These are phyloP conservation scores for Caenorhabditis drosophilae DNA, from an alignment of 2,888 invertebrate species.

Conservation along the genomic window DNA sequence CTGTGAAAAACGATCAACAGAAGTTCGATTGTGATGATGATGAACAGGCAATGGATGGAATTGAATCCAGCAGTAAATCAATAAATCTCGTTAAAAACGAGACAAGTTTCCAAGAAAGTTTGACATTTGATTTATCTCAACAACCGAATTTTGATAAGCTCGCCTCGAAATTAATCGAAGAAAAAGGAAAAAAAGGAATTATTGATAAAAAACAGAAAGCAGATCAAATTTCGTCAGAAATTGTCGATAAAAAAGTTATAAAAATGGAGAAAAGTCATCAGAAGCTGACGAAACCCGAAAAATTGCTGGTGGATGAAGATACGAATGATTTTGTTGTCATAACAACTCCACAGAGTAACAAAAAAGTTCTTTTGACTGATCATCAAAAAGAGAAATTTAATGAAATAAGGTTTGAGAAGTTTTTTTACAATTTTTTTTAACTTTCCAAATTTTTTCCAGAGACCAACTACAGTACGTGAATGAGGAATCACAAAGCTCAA, in stretches of 20 bases:
- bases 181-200: background rate
- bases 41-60: slow-evolving; percentile 29
- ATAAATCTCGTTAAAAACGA: background rate
- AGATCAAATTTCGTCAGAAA: no score
- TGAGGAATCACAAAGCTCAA: slow-evolving; percentile 27
- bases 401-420: slow-evolving; percentile 1
- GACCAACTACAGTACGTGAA: slow-evolving; percentile 19
- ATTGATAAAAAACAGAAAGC: background rate
- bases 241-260: background rate
- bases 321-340: slow-evolving; percentile 21
- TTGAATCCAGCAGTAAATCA: background rate
- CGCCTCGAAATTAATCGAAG: slow-evolving; percentile 13
- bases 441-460: background rate
- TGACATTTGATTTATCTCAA: slow-evolving; percentile 21
- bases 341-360: slow-evolving; percentile 7
- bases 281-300: background rate
- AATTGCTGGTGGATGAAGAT: slow-evolving; percentile 9
- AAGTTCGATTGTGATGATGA: slow-evolving; percentile 3
- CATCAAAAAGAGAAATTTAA: slow-evolving; percentile 25
- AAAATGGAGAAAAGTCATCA: no score
- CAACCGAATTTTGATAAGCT: slow-evolving; percentile 13
- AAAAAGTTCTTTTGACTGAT: slow-evolving; percentile 17
- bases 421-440: background rate
- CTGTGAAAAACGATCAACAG: background rate
- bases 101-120: slow-evolving; percentile 2